phyloP scores from a whole-genome alignment of 92 coral and sea anemone species.

The Micromussa lordhowensis region DNA sequence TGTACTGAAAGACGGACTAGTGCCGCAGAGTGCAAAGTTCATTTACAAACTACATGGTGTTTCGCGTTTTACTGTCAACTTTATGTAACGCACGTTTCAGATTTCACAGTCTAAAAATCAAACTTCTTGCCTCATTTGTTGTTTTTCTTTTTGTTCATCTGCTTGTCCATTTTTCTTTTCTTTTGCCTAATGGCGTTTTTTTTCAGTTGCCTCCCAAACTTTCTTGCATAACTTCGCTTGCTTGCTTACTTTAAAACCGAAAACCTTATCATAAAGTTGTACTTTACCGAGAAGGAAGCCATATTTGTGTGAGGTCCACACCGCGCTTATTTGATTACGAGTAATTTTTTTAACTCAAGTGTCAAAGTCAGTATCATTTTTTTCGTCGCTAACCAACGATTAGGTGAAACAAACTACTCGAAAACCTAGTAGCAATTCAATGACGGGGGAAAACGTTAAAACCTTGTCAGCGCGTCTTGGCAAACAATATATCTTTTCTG shows the following conservation, averaged over 20 bases:
- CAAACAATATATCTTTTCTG: no score
- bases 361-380: not conserved
- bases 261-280: no score
- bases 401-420: not conserved
- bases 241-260: no score
- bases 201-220: no score
- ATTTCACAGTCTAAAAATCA: not conserved
- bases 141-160: no score
- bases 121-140: not conserved
- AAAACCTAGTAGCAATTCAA: not conserved
- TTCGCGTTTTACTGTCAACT: not conserved
- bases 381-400: not conserved
- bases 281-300: no score
- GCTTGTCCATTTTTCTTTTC: no score
- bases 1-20: not conserved
- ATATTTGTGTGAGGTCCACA: no score
- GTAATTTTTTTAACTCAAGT: not conserved
- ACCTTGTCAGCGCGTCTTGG: not conserved
- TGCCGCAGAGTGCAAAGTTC: not conserved
- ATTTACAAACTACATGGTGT: not conserved
- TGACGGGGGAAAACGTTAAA: not conserved
- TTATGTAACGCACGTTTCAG: not conserved
- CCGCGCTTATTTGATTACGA: not conserved
- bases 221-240: no score
- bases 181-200: no score